Base-by-base conservation (phyloP, 2,113 vertebrate genomes). In the Erythrolamprus reginae region DNA sequence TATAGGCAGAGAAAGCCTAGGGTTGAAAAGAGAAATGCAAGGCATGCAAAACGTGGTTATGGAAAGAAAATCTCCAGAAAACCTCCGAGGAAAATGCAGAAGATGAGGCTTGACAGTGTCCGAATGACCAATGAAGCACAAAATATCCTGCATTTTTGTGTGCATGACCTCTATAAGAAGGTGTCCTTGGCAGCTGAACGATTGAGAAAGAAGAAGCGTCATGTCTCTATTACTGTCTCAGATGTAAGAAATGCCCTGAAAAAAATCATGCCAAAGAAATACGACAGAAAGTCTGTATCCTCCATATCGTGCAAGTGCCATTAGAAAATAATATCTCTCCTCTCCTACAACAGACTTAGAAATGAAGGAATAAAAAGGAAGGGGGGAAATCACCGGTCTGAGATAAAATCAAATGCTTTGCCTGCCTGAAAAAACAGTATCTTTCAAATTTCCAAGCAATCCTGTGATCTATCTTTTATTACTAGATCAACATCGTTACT, bases 181-280 rank as follows among this genome's bases (percentile, higher is more conserved):
- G 90, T 91, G 52, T 88, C 86, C 86, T 50, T 91, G 52, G 86
- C 86, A 38, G 90, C 90, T 83, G 90, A 91, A 45, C 90, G 86
- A 52, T 82, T 91, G 90, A 91, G 90, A 47, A 91, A 91, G 21
- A 91, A 87, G 52, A 91, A 88, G 52, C 70, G 52, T 21, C 90
- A 91, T 50, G 86, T 50, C 65, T 91, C 90, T 5, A 88, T 91
- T 58, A 91, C 90, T 38, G 86, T 82, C 45, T 88, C 90, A 56
- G 90, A 91, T 50, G 86, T 91, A 88, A 87, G 86, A 50, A 91
- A 91, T 91, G 90, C 90, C 70, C 86, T 91, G 65, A 91, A 91
- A 83, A 91, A 58, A 53, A 88, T 91, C 86, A 84, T 91, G 70
- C 70, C 90, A 61, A 26, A 53, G 70, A 88, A 83, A 47, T 58